Conservation (phyloP, 2,113 vertebrate genomes). For the Cariama cristata region DNA sequence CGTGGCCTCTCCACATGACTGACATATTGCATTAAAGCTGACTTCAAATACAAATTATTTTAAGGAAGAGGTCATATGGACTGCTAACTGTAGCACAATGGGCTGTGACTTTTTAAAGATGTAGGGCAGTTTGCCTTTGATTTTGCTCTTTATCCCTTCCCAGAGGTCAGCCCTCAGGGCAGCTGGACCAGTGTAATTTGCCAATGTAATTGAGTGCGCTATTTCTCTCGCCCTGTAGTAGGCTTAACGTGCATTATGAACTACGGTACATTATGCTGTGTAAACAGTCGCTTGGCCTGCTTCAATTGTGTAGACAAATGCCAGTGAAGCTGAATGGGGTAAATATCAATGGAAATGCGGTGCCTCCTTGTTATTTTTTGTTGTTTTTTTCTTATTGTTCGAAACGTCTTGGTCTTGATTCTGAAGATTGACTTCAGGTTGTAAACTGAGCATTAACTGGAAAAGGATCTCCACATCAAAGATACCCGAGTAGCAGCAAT, state of each 20-base stretch:
- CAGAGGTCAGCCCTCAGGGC: not conserved
- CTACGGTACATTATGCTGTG: not conserved
- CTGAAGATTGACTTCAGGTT: not conserved
- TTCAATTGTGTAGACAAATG: not conserved
- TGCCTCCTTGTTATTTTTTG: not conserved
- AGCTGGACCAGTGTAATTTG: not conserved
- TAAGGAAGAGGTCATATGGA: not conserved
- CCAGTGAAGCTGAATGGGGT: not conserved
- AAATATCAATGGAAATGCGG: not conserved
- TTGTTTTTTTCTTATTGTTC: not conserved
- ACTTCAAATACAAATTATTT: conserved; percentile 25
- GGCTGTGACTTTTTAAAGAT: not conserved
- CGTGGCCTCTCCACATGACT: not conserved
- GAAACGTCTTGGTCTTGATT: not conserved
- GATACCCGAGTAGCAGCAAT: not conserved
- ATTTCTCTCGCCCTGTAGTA: not conserved
- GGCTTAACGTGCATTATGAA: not conserved
- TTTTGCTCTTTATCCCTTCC: not conserved
- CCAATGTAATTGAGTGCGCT: not conserved
- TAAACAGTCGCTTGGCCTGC: not conserved
- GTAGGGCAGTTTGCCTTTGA: conserved; percentile 29
- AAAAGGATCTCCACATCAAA: not conserved
- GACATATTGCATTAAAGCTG: not conserved
- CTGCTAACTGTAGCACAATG: not conserved
- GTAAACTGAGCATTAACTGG: not conserved